A percentile compares a stretch with the other conserved stretches of the same genome.
phyloP scores from a whole-genome alignment of 37 sponge, comb jelly and placozoan species.

The Aplysina aerophoba region DNA sequence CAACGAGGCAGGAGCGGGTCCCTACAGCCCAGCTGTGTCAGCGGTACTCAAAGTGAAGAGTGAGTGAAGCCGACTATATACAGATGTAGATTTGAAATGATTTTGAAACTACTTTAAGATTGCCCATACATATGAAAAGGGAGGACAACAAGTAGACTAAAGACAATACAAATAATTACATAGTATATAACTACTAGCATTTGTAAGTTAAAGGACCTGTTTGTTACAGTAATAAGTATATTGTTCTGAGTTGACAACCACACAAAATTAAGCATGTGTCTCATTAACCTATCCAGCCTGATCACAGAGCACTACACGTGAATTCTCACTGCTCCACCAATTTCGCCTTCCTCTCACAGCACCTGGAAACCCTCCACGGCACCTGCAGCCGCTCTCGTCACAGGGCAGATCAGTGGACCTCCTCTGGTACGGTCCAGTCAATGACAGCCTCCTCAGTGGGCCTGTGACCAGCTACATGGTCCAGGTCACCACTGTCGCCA shows the following conservation, averaged over 20 bases:
- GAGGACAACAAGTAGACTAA: too few species aligned
- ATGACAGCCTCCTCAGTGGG: constrained; percentile 7
- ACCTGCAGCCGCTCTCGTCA: not conserved
- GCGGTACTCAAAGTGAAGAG: not conserved
- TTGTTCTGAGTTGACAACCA: too few species aligned
- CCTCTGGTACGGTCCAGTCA: not conserved
- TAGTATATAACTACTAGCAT: too few species aligned
- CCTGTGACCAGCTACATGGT: not conserved
- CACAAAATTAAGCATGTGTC: too few species aligned
- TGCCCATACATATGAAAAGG: too few species aligned
- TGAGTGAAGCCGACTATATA: not conserved
- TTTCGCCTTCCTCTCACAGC: not conserved
- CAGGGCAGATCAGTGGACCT: not conserved
- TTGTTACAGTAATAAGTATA: too few species aligned
- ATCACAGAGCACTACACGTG: too few species aligned
- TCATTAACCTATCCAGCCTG: too few species aligned
- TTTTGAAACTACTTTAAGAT: too few species aligned
- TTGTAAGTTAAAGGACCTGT: too few species aligned
- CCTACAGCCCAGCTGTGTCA: not conserved
- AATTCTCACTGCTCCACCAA: not conserved
- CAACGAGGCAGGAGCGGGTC: constrained; percentile 4
- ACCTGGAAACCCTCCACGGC: constrained; percentile 16
- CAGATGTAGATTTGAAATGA: too few species aligned
- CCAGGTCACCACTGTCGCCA: not conserved
- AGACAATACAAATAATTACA: too few species aligned